phyloP scores from a whole-genome alignment of 2,888 invertebrate species.

The Lasioglossum malachurum region DNA sequence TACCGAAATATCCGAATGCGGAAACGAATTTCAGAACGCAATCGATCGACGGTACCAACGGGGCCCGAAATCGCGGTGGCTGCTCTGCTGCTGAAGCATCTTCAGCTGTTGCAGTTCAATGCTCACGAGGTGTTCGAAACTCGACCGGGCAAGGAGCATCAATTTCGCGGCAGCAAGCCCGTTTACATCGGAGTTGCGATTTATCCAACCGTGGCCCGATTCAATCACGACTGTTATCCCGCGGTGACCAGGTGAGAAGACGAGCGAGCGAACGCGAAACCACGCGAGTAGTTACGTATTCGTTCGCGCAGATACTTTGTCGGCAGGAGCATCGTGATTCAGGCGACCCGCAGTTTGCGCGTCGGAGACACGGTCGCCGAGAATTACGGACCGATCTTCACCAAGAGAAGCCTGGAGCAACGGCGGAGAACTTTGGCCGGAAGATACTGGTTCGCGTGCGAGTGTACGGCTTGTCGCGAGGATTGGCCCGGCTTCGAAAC shows the following conservation, averaged over 20 bases:
- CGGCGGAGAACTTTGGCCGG: conserved; percentile 89
- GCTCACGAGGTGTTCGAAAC: conserved; percentile 94
- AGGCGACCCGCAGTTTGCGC: conserved; percentile 88
- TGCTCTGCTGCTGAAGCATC: conserved; percentile 89
- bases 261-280: not conserved
- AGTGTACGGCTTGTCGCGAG: conserved; percentile 90
- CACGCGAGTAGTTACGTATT: not conserved
- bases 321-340: conserved; percentile 90
- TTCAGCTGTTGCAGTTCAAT: conserved; percentile 93
- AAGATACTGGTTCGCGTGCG: conserved; percentile 92
- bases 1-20: too few species aligned
- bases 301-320: conserved; percentile 88
- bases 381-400: conserved; percentile 94
- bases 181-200: conserved; percentile 90
- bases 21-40: conserved; percentile 71
- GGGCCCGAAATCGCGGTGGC: conserved; percentile 88
- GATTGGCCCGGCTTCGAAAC: conserved; percentile 91
- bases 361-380: conserved; percentile 91
- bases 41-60: conserved; percentile 78
- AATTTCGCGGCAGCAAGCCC: conserved; percentile 86
- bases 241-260: conserved; percentile 88
- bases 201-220: conserved; percentile 91
- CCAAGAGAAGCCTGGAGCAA: conserved; percentile 86
- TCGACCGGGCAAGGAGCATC: conserved; percentile 86
- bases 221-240: conserved; percentile 94